Evolutionary conservation across 2,797 vertebrate genomes (phyloP).

Genomic region (Alca torda): DNA sequence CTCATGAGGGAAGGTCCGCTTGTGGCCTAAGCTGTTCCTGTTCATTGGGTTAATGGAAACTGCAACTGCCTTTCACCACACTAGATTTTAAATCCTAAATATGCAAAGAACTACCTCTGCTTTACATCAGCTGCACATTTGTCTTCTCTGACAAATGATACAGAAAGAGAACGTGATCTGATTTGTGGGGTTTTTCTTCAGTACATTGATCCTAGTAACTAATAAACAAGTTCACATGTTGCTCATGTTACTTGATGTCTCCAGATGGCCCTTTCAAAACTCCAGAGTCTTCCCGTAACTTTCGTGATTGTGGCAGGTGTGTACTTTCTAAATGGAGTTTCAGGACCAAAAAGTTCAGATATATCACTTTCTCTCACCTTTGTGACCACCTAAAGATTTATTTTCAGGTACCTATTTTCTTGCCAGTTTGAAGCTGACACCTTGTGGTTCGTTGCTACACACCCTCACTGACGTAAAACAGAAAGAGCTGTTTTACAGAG

Average conservation of each 20-base stretch:
- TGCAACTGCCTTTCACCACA: background rate
- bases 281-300: background rate
- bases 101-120: background rate
- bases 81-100: background rate
- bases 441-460: background rate
- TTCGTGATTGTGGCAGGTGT: background rate
- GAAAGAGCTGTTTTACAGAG: background rate
- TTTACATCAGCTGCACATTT: background rate
- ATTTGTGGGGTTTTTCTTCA: background rate
- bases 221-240: background rate
- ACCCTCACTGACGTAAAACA: background rate
- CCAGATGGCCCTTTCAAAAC: background rate
- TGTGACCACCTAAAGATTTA: background rate
- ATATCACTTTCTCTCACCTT: background rate
- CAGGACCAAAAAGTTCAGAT: background rate
- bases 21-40: background rate
- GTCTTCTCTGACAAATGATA: background rate
- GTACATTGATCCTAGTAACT: background rate
- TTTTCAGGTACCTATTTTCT: background rate
- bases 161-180: background rate
- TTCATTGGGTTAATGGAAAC: background rate
- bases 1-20: background rate
- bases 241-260: background rate
- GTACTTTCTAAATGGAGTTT: background rate
- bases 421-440: background rate